Evolutionary conservation across 2,113 vertebrate genomes (phyloP), one percentile per base, ranked within the genome.

Genomic region (Entomyzon cyanotis): DNA sequence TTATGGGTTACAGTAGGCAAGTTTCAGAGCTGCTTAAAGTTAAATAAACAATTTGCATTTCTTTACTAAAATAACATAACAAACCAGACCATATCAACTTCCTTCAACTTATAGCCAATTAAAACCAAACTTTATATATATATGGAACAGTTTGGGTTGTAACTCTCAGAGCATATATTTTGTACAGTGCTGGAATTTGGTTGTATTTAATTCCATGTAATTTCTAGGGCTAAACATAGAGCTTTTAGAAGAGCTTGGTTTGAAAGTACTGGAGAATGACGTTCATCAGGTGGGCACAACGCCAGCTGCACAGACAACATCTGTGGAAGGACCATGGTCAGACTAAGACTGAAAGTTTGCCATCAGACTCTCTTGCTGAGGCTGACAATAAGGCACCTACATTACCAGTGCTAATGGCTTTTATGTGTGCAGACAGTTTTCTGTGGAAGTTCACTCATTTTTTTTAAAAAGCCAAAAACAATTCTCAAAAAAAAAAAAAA

Each of bases 1-100:
- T 95, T 96, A 95, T 55, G 35, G 87, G 91, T 88, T 95, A 88
- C 42, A 88, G 90, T 56, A 95, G 82, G 55, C 50, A 94, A 86
- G 59, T 84, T 80, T 87, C 56, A 88, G 84, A 90, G 50, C 42
- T 83, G 15, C 76, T 52, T 74, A 35, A 78, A 92, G 52, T 77
- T 82, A 94, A 91, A 69, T 52, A 95, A 95, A 80, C 50, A 63
- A 67, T 86, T 75, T 70, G 41, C 47, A 88, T 93, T 67, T 88
- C 30, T 77, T 93, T 91, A 90, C 92, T 86, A 88, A 92, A 94
- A 74, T 77, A 93, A 67, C 27, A 30, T 42, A 86, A 80, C 49
- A 91, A 89, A 82, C 5, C 10, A 90, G 77, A 52, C 15, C 19
- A 10, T 69, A 87, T 73, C 53, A 80, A 35, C 37, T 78, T 93